phyloP scores from a whole-genome alignment of 2,113 vertebrate genomes.

The Rissa tridactyla region DNA sequence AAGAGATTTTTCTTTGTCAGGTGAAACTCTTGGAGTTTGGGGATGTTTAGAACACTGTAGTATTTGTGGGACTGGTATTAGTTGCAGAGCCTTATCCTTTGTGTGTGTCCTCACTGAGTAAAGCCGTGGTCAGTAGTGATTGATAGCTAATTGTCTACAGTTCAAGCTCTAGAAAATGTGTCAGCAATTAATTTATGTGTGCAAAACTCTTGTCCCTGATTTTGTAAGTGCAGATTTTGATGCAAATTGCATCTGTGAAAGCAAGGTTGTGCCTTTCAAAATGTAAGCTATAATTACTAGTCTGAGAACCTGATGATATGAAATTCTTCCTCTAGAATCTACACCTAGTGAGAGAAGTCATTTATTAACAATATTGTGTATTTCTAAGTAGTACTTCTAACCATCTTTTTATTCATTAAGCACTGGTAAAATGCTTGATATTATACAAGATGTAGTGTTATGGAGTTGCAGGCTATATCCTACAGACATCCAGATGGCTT shows the following conservation, averaged over 20 bases:
- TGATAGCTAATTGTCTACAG: conserved; percentile 15
- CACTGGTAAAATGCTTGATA: not conserved
- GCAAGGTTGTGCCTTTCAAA: conserved; percentile 44
- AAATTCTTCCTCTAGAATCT: conserved; percentile 33
- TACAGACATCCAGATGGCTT: not conserved
- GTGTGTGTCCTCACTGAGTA: not conserved
- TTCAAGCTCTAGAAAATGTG: conserved; percentile 20
- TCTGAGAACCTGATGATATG: conserved; percentile 16
- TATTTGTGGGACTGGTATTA: not conserved
- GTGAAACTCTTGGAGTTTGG: not conserved
- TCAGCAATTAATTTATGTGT: conserved; percentile 24
- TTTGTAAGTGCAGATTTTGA: conserved; percentile 51
- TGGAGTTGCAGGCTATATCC: not conserved
- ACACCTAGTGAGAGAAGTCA: not conserved
- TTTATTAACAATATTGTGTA: conserved; percentile 4
- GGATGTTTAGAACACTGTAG: not conserved
- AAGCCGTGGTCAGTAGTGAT: conserved; percentile 9
- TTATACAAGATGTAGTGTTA: not conserved
- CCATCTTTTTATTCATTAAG: conserved; percentile 7
- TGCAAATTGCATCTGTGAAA: conserved; percentile 30
- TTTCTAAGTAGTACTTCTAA: conserved; percentile 29
- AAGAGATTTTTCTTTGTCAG: conserved; percentile 25
- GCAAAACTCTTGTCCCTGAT: conserved; percentile 41
- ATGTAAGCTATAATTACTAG: conserved; percentile 43
- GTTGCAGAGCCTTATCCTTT: not conserved